Percentiles rank a stretch among this genome's conserved stretches.
Evolutionary conservation across 2,797 vertebrate genomes (phyloP).

Genomic region (Epinephelus coioides): DNA sequence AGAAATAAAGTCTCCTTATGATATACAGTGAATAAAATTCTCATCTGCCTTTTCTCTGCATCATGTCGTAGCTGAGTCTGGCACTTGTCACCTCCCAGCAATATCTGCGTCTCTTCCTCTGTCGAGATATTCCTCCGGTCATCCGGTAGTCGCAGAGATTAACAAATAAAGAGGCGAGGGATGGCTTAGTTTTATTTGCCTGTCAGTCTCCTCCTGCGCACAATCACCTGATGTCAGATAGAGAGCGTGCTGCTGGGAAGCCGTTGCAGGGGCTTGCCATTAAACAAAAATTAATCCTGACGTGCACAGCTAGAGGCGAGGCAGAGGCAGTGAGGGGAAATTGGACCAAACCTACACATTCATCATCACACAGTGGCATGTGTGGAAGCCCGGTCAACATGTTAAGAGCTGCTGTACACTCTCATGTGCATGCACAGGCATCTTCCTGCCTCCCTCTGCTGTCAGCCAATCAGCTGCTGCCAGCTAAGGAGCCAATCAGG

Average conservation of each 20-base stretch:
- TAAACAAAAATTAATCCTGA: slow-evolving; percentile 79
- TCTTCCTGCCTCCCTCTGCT: slow-evolving; percentile 33
- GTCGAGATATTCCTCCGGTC: slow-evolving; percentile 23
- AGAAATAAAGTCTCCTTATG: slow-evolving; percentile 7
- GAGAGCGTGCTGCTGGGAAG: slow-evolving; percentile 57
- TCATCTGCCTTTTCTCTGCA: slow-evolving; percentile 27
- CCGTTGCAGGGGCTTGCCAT: slow-evolving; percentile 45
- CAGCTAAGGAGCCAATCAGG: slow-evolving; percentile 55
- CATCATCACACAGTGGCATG: slow-evolving; percentile 59
- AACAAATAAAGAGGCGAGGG: slow-evolving; percentile 42
- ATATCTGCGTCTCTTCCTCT: slow-evolving; percentile 32
- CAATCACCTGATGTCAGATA: slow-evolving; percentile 56
- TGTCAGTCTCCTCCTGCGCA: slow-evolving; percentile 66
- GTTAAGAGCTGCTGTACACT: slow-evolving; percentile 36
- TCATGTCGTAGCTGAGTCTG: slow-evolving; percentile 20
- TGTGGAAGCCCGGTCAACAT: slow-evolving; percentile 43
- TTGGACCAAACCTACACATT: slow-evolving; percentile 60
- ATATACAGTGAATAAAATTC: slow-evolving; percentile 23
- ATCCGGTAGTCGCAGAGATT: slow-evolving; percentile 10
- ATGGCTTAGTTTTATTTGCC: slow-evolving; percentile 64
- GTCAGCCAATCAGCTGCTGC: slow-evolving; percentile 44
- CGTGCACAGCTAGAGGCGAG: slow-evolving; percentile 48
- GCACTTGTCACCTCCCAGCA: slow-evolving; percentile 26
- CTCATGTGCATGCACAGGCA: slow-evolving; percentile 40
- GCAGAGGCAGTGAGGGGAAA: slow-evolving; percentile 35